These are phyloP conservation scores for Geotrupes spiniger DNA, from an alignment of 2,888 invertebrate species.

Conservation along the genomic window DNA sequence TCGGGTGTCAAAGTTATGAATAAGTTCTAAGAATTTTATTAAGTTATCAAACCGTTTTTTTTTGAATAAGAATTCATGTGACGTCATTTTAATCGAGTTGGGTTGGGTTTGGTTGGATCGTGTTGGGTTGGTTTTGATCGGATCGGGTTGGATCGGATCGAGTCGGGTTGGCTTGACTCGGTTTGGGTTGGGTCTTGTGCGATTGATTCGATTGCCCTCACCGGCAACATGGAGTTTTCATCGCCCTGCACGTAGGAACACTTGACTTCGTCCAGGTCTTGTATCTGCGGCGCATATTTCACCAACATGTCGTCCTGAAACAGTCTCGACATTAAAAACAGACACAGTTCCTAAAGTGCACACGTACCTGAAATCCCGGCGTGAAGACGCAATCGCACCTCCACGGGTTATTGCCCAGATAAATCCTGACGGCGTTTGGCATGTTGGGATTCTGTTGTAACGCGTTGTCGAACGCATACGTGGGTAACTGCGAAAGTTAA, in stretches of 20 bases:
- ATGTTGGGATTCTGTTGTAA: slow-evolving; percentile 73
- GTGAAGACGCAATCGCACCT: slow-evolving; percentile 78
- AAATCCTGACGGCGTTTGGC: slow-evolving; percentile 65
- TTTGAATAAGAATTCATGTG: neutral
- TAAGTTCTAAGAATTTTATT: neutral
- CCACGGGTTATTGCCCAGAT: slow-evolving; percentile 78
- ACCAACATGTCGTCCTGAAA: slow-evolving; percentile 53
- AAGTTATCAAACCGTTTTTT: neutral
- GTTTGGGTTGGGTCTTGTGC: too few species aligned
- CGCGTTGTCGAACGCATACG: slow-evolving; percentile 77
- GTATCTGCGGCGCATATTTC: slow-evolving; percentile 68
- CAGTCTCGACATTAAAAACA: too few species aligned
- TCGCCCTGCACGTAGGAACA: slow-evolving; percentile 65
- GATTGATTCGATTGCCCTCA: too few species aligned
- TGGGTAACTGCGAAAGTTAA: slow-evolving; percentile 65
- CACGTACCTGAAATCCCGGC: slow-evolving; percentile 66
- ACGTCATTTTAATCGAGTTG: too few species aligned
- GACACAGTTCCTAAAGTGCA: too few species aligned
- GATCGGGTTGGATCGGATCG: too few species aligned
- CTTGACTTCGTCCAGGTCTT: slow-evolving; percentile 66
- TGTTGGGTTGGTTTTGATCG: too few species aligned
- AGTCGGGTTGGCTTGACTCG: too few species aligned
- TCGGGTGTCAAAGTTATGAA: too few species aligned
- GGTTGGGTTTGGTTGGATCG: too few species aligned
- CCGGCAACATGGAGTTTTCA: slow-evolving; percentile 61